These are phyloP conservation scores for Arion vulgaris DNA, from an alignment of 1,140 invertebrate genomes.

Conservation along the genomic window DNA sequence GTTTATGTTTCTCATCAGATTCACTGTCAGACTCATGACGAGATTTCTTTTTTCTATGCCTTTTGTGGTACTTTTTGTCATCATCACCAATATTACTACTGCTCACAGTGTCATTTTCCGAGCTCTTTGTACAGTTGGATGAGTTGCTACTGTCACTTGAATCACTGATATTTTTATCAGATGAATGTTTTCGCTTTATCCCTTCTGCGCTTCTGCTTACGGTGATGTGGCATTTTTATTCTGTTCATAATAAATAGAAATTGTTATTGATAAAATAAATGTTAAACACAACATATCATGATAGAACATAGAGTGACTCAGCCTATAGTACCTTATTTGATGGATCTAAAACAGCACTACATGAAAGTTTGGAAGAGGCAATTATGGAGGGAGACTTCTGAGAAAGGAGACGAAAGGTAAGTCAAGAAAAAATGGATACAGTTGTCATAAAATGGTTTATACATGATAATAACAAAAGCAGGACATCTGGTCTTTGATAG, in stretches of 20 bases:
- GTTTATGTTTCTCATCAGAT: neutral
- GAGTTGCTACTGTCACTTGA: neutral
- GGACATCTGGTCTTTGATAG: too few relatives aligned
- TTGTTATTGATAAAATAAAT: too few relatives aligned
- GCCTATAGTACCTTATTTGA: too few relatives aligned
- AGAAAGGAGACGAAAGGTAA: too few relatives aligned
- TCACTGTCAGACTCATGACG: slow-evolving; percentile 15
- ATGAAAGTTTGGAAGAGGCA: too few relatives aligned
- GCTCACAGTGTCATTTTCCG: neutral
- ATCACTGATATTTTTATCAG: neutral
- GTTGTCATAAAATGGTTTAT: too few relatives aligned
- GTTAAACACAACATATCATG: too few relatives aligned
- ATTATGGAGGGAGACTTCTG: too few relatives aligned
- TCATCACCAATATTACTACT: neutral
- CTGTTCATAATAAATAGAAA: neutral
- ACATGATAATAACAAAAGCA: too few relatives aligned
- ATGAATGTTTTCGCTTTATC: neutral
- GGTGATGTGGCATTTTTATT: neutral
- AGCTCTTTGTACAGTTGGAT: neutral
- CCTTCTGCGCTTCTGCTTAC: neutral
- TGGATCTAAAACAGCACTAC: too few relatives aligned
- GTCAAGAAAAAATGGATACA: too few relatives aligned
- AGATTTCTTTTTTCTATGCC: neutral
- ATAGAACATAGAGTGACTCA: too few relatives aligned
- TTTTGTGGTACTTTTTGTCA: neutral